Base-by-base conservation (phyloP, 2,797 vertebrate species). In the Gymnopithys bicolor region DNA sequence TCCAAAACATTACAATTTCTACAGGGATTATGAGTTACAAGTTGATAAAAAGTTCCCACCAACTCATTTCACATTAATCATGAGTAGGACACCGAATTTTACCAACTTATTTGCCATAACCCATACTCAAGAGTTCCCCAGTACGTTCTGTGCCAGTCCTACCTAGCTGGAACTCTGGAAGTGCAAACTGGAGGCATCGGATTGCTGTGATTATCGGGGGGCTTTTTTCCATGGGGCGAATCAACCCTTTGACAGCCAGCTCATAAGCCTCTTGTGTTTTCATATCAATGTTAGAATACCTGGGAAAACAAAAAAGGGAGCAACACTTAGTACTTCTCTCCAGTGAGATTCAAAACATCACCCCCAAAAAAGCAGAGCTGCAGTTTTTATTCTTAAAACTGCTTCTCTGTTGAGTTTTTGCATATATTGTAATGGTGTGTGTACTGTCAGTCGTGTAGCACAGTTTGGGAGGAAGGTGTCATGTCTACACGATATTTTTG, bases 261-360 rank as follows among this genome's bases (percentile, higher is more conserved):
- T 99, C 99, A 0, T 99, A 99, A 3, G 99, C 99, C 94, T 99
- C 99, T 96, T 99, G 99, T 28, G 98, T 98, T 89, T 88, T 94
- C 97, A 99, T 97, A 88, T 99, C 98, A 3, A 99, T 91, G 37
- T 97, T 98, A 73, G 99, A 99, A 96, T 99, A 97, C 96, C 99
- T 99, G 95, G 25, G 66, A 45, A 73, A 66, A 45, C 16, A 13
- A 87, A 77, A 66, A 59, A 60, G 5, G n/a, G 16, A 93, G 14
- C 49, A 82, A 41, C 30, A 64, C 19, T 81, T 24, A 51, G 32
- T 53, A 51, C 18, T 78, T 49, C 46, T 43, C 15, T 45, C 19
- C 21, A 39, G 37, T n/a, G 27, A 24, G 13, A 78, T 49, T 58
- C 41, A 52, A 73, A 75, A 14, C 22, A 53, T 16, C 5, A 10